Base-by-base conservation (phyloP, 1,140 invertebrate genomes). In the Ruditapes philippinarum region DNA sequence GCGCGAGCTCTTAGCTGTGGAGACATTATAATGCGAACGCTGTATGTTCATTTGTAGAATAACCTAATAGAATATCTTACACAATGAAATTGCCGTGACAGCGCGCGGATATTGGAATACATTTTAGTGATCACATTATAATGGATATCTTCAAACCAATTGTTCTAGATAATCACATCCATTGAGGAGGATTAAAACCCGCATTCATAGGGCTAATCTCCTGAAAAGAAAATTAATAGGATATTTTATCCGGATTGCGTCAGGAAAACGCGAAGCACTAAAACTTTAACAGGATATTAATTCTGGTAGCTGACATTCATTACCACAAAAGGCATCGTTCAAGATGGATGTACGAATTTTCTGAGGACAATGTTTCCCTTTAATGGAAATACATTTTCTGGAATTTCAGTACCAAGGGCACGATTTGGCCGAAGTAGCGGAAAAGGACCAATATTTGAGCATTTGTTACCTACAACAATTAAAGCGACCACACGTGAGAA, bases 71-170 rank as follows among this genome's bases (percentile, higher is more conserved):
- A 31, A n/a, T 14, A 0, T 74, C 33, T 81, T 49, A 22, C 33
- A 62, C 19, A 54, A 81, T 81, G 73, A 14, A 31, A 25, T 86
- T 68, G 45, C 45, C 28, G 33, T 51, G 83, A 86, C 83, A 65
- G 57, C 49, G 51, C 22, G 14, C 74, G 85, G 85, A 88, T 88
- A 88, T 88, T 88, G 85, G 49, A 42, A 33, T 70, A 80, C 65
- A 65, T 74, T 88, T 42, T 54, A 31, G 73, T 80, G 85, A 88
- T 88, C 60, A 78, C 54, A 70, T 80, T 49, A 68, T 88, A 88
- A 88, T 88, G 85, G 80, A 88, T 65, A n/a, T 49, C 85, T 65
- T 49, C 73, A 68, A 88, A 88, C 57, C 85, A 88, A 88, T 79
- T 80, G 85, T 45, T 60, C 74, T 38, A n/a, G 85, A 80, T 88